Evolutionary conservation across 2,888 invertebrate species (phyloP).

Genomic region (Drosophila testacea): DNA sequence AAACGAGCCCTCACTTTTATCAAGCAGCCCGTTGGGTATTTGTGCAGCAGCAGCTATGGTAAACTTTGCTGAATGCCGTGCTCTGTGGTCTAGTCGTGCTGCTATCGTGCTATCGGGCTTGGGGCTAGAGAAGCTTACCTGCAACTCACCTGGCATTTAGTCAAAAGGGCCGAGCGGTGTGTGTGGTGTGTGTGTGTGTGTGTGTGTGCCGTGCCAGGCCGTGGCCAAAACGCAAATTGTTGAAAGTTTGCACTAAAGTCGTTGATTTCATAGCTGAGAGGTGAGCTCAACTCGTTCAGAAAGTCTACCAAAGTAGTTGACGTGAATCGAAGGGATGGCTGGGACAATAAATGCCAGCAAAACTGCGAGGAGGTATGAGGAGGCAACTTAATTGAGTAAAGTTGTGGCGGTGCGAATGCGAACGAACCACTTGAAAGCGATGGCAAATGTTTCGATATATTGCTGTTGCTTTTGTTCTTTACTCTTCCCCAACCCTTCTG

Average conservation of each 20-base stretch:
- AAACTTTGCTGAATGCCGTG: constrained; percentile 69
- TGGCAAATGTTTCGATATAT: constrained; percentile 76
- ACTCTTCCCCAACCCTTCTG: neutral
- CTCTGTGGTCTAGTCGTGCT: constrained; percentile 18
- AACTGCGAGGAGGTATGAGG: constrained; percentile 27
- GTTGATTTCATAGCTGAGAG: constrained; percentile 81
- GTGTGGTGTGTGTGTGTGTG: constrained; percentile 17
- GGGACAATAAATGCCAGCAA: constrained; percentile 32
- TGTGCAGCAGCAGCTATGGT: constrained; percentile 74
- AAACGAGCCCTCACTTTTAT: constrained; percentile 72
- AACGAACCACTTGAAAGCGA: constrained; percentile 69
- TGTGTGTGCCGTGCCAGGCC: constrained; percentile 66
- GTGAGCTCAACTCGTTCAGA: constrained; percentile 81
- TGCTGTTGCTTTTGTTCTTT: constrained; percentile 49
- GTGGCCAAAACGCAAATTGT: constrained; percentile 81
- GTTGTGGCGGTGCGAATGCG: constrained; percentile 73
- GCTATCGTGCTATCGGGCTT: constrained; percentile 25
- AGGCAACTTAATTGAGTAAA: constrained; percentile 76
- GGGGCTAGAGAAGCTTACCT: constrained; percentile 41
- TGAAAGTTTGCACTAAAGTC: constrained; percentile 79
- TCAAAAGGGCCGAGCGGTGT: too few relatives aligned
- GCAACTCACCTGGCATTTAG: constrained; percentile 60
- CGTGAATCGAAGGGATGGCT: constrained; percentile 59
- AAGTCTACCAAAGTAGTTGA: constrained; percentile 80
- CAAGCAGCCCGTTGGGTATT: constrained; percentile 80